Conservation (phyloP, 2,797 vertebrate species). For the Stomatorhinus walkeri region DNA sequence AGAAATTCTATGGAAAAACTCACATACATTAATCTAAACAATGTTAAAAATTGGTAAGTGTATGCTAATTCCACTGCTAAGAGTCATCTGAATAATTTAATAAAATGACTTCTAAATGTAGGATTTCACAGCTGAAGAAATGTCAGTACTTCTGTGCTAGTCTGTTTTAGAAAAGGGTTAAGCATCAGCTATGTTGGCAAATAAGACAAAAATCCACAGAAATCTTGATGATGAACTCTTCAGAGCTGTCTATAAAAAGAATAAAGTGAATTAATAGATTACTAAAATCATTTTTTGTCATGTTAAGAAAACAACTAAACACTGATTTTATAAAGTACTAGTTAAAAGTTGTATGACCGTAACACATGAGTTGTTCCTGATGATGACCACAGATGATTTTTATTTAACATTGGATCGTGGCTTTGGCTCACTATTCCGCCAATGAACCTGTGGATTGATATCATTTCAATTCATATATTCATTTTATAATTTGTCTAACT, state of each 20-base stretch:
- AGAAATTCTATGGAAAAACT: not conserved
- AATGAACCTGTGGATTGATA: not conserved
- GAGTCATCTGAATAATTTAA: not conserved
- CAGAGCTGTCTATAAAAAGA: not conserved
- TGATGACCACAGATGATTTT: not conserved
- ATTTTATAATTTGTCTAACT: not conserved
- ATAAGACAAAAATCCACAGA: not conserved
- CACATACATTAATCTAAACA: not conserved
- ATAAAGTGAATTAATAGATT: not conserved
- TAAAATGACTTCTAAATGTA: not conserved
- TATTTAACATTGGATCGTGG: not conserved
- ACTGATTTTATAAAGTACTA: not conserved
- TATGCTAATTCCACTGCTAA: not conserved
- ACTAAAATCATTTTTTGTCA: not conserved
- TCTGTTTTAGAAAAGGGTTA: not conserved
- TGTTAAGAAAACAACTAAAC: not conserved
- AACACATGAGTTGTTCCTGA: not conserved
- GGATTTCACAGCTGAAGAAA: constrained; percentile 12
- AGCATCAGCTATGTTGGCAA: not conserved
- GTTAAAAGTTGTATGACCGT: not conserved
- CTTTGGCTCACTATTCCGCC: not conserved
- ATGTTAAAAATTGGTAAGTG: not conserved
- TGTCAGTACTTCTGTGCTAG: constrained; percentile 17
- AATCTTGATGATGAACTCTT: not conserved
- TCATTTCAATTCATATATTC: not conserved